These are phyloP conservation scores for Poecilia latipinna DNA, from an alignment of 2,113 vertebrate species.

Conservation along the genomic window DNA sequence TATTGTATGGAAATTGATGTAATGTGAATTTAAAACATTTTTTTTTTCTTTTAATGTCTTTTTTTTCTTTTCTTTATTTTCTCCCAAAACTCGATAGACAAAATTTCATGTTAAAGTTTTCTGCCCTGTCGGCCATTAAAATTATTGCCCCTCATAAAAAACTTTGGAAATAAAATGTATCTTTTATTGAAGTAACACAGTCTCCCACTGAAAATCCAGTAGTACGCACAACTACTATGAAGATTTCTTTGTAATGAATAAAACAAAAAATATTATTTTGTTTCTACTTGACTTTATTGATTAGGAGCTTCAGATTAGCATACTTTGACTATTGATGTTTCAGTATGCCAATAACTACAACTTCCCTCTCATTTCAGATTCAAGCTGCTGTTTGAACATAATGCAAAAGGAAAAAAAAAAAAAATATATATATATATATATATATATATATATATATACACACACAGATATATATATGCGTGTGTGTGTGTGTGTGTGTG, in stretches of 20 bases:
- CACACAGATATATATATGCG: too few relatives aligned
- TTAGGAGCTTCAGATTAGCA: too few relatives aligned
- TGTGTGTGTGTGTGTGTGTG: too few relatives aligned
- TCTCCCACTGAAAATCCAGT: too few relatives aligned
- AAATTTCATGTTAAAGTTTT: background rate
- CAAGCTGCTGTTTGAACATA: background rate
- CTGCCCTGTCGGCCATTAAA: too few relatives aligned
- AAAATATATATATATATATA: background rate
- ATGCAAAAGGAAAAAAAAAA: background rate
- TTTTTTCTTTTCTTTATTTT: background rate
- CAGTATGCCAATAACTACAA: background rate
- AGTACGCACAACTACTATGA: background rate
- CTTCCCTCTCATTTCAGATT: constrained; percentile 1
- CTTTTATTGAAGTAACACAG: too few relatives aligned
- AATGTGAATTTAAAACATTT: background rate
- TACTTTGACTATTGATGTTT: background rate
- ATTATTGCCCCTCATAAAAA: background rate
- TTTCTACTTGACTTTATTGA: too few relatives aligned
- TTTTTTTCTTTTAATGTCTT: constrained; percentile 14
- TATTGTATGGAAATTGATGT: background rate
- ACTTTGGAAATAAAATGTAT: background rate
- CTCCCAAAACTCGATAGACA: background rate
- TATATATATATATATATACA: too few relatives aligned
- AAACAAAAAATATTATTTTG: too few relatives aligned
- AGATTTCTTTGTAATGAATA: background rate